Percentiles rank a stretch among this genome's conserved stretches.
These are phyloP conservation scores for Aspidoscelis tigris DNA, from an alignment of 2,113 vertebrate species.

Conservation along the genomic window DNA sequence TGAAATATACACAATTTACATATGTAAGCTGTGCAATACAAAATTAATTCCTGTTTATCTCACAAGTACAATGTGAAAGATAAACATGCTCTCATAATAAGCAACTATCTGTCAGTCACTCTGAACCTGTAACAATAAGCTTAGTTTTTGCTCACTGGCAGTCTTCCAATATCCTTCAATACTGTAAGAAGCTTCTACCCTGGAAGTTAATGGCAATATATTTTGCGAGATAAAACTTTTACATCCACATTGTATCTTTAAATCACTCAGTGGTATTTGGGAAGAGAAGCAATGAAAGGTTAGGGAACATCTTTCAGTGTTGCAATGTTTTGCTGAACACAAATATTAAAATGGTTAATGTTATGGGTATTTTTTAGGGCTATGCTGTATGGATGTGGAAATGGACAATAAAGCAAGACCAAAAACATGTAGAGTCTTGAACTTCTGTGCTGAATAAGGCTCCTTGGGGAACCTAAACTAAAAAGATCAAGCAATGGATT, in stretches of 20 bases:
- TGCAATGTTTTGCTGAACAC: too few species aligned
- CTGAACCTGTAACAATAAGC: neutral
- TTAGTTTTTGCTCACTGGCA: neutral
- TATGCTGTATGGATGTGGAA: too few species aligned
- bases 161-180: constrained; percentile 10
- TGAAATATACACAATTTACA: constrained; percentile 2
- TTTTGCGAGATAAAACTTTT: neutral
- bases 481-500: too few species aligned
- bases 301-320: too few species aligned
- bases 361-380: too few species aligned
- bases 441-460: too few species aligned
- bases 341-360: too few species aligned
- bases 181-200: neutral
- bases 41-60: constrained; percentile 8
- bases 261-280: neutral
- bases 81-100: neutral
- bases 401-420: too few species aligned
- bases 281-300: too few species aligned
- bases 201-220: neutral
- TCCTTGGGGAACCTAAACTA: too few species aligned
- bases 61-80: neutral
- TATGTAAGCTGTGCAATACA: constrained; percentile 4
- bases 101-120: constrained; percentile 8
- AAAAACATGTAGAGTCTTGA: too few species aligned
- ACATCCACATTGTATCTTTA: neutral